Base-by-base conservation (phyloP, 1,140 invertebrate species). In the Pemphigus obesinymphae region DNA sequence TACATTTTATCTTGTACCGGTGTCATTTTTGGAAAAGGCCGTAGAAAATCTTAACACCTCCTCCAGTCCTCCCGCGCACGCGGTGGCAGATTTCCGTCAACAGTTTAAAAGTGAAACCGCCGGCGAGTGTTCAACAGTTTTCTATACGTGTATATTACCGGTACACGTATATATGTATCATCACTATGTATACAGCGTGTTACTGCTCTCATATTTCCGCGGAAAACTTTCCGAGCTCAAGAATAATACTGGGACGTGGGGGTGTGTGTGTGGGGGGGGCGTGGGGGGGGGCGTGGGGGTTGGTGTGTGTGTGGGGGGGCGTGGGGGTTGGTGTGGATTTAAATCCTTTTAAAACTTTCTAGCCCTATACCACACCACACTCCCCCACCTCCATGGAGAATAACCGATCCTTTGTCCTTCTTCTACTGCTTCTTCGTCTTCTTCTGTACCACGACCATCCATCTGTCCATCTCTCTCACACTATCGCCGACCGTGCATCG, bases 281-380 rank as follows among this genome's bases (percentile, higher is more conserved):
- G 58, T 8, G 7, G 5, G 55, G 15, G 3, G 15, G 2, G 4
- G 31, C 0, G 23, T 17, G 15, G 43, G n/a, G n/a, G n/a, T n/a
- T n/a, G n/a, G n/a, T n/a, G 15, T 11, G 8, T 29, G 7, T 29
- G 61, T 26, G 7, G 29, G 7, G 58, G 17, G 58, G 6, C 15
- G 58, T 8, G 7, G 5, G 55, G 15, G 3, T 2, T 13, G 4
- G 31, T 0, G 23, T 17, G 15, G 43, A 31, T 26, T 48, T 20
- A 31, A 73, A 73, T 73, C 70, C 70, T 73, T 73, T 73, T 73
- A 73, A 73, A 73, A 73, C 45, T 73, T 73, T 73, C 26, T 31
- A 50, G 23, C 43, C 45, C 70, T 73, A 50, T 73, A 31, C 50
- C 50, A 55, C n/a, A n/a, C n/a, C n/a, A n/a, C n/a, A n/a, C n/a